phyloP scores from a whole-genome alignment of 35 echinoderm and acorn worm genomes.

The Hemicentrotus pulcherrimus region DNA sequence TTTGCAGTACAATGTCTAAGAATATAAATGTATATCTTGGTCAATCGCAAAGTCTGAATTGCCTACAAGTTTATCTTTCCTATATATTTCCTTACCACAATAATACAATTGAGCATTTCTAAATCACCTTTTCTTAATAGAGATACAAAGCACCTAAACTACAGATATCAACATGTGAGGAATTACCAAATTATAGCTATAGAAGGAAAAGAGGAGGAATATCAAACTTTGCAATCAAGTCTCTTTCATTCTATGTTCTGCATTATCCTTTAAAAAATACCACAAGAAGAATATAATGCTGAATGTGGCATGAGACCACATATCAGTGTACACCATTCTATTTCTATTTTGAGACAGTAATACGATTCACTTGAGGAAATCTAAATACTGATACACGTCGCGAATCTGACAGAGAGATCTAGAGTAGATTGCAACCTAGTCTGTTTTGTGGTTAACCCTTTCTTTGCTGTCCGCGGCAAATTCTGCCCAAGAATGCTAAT shows the following conservation, averaged over 20 bases:
- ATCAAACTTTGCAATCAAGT: background rate
- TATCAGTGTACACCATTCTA: background rate
- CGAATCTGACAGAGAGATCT: background rate
- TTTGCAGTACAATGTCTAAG: background rate
- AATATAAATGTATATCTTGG: background rate
- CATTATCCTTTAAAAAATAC: background rate
- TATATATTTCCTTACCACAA: too few relatives aligned
- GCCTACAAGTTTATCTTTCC: background rate
- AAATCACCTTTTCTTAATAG: too few relatives aligned
- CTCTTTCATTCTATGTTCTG: background rate
- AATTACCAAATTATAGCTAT: too few relatives aligned
- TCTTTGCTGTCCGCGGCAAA: too few relatives aligned
- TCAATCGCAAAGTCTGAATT: background rate
- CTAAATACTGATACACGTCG: background rate
- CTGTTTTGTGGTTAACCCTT: background rate
- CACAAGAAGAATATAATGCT: background rate
- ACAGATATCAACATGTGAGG: too few relatives aligned
- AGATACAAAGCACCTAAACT: too few relatives aligned
- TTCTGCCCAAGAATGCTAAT: too few relatives aligned
- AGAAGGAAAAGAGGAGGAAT: too few relatives aligned
- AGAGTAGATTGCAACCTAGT: background rate
- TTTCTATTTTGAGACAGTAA: background rate
- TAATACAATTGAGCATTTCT: too few relatives aligned
- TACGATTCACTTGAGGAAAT: background rate
- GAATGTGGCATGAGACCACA: background rate